Evolutionary conservation across 2,797 vertebrate genomes (phyloP).

Genomic region (Micropoecilia bifurca): DNA sequence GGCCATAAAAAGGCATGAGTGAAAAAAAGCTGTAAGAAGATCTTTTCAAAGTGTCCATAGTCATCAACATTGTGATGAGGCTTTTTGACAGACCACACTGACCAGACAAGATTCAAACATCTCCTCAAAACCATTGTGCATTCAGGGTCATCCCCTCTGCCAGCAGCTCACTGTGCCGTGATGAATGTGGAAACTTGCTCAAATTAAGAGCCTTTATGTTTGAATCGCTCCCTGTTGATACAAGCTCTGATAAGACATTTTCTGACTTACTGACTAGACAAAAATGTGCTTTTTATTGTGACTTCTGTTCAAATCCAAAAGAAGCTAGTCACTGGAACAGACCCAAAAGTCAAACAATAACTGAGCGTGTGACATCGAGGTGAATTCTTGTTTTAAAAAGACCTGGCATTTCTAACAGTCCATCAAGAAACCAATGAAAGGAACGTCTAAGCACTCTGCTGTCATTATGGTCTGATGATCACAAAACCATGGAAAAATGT

Average conservation of each 20-base stretch:
- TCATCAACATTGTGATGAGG: neutral
- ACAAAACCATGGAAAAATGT: conserved; percentile 11
- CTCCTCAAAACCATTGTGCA: neutral
- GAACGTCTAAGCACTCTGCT: conserved; percentile 10
- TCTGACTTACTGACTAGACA: neutral
- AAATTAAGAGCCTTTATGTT: neutral
- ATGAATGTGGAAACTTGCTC: neutral
- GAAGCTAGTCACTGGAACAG: neutral
- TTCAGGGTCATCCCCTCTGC: neutral
- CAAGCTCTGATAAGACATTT: neutral
- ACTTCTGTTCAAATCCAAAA: neutral
- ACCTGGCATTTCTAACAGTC: neutral
- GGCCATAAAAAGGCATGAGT: neutral
- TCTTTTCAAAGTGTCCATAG: neutral
- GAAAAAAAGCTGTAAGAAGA: neutral
- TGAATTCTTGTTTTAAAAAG: neutral
- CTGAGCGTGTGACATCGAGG: neutral
- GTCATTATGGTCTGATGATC: conserved; percentile 14
- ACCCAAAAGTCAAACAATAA: conserved; percentile 3
- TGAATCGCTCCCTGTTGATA: neutral
- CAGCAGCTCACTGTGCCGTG: neutral
- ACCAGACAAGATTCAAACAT: neutral
- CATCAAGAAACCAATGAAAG: neutral
- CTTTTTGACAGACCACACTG: neutral
- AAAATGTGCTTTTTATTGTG: neutral